Evolutionary conservation across 2,888 invertebrate genomes (phyloP).

Genomic region (Hirtodrosophila confusa): DNA sequence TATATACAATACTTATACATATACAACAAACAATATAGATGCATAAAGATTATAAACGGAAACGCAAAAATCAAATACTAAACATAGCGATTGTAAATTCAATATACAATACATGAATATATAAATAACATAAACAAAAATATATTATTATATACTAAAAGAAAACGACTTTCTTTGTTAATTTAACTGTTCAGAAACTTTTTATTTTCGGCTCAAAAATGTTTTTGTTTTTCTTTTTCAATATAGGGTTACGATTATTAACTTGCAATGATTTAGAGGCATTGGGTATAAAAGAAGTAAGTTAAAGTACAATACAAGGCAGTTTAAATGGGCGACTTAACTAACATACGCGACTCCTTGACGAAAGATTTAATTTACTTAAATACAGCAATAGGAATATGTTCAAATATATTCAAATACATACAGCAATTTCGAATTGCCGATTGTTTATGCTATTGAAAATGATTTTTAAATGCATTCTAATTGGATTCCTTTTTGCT

Average conservation of each 20-base stretch:
- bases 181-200: constrained; percentile 36
- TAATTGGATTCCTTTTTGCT: constrained; percentile 69
- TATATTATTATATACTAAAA: constrained; percentile 72
- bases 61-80: constrained; percentile 60
- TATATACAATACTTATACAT: constrained; percentile 77
- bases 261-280: constrained; percentile 41
- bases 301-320: constrained; percentile 69
- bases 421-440: constrained; percentile 59
- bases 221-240: constrained; percentile 8
- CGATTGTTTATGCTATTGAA: constrained; percentile 1
- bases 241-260: constrained; percentile 36
- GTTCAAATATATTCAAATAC: constrained; percentile 12
- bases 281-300: constrained; percentile 41
- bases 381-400: constrained; percentile 40
- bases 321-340: constrained; percentile 57
- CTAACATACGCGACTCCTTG: constrained; percentile 32
- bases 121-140: constrained; percentile 55
- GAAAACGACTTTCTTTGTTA: constrained; percentile 30
- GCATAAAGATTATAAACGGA: constrained; percentile 40
- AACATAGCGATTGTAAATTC: constrained; percentile 72
- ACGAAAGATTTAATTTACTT: constrained; percentile 38
- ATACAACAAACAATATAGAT: constrained; percentile 61
- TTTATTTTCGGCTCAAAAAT: constrained; percentile 44
- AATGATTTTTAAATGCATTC: constrained; percentile 35
- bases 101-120: constrained; percentile 51